phyloP scores from a whole-genome alignment of 2,888 invertebrate species.

The Caenorhabditis wallacei region DNA sequence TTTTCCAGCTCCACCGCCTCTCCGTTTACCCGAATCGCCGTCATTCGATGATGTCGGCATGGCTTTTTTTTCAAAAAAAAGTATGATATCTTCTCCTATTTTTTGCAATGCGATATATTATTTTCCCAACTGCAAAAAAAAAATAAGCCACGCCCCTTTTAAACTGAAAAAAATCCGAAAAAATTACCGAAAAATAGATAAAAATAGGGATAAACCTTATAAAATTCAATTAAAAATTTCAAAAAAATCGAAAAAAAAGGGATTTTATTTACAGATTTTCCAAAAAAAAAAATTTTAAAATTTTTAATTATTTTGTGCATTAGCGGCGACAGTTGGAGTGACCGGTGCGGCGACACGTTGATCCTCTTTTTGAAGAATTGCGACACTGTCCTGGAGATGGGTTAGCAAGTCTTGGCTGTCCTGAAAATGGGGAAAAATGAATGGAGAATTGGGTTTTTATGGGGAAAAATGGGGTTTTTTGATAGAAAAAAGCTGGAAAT shows the following conservation, averaged over 20 bases:
- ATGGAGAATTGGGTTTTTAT: too few species aligned
- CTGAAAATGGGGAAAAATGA: conserved; percentile 6
- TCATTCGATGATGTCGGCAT: too few species aligned
- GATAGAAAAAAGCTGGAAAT: too few species aligned
- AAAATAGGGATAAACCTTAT: neutral
- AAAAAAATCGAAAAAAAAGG: neutral
- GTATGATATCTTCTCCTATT: too few species aligned
- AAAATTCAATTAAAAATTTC: neutral
- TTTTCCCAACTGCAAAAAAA: too few species aligned
- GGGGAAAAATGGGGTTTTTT: too few species aligned
- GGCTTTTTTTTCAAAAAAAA: too few species aligned
- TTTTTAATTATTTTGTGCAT: conserved; percentile 18
- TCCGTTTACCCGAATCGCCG: too few species aligned
- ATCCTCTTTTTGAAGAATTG: conserved; percentile 34
- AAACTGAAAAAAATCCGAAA: too few species aligned
- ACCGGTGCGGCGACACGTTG: neutral
- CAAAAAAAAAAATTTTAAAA: conserved; percentile 1
- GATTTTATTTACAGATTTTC: conserved; percentile 2
- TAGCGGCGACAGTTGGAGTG: neutral
- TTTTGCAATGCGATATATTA: too few species aligned
- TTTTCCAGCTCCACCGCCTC: too few species aligned
- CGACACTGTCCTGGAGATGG: conserved; percentile 53
- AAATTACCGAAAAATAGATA: neutral
- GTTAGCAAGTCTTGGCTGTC: conserved; percentile 61
- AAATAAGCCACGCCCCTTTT: too few species aligned